phyloP scores from a whole-genome alignment of 1,140 invertebrate species.

The Cydia pomonella region DNA sequence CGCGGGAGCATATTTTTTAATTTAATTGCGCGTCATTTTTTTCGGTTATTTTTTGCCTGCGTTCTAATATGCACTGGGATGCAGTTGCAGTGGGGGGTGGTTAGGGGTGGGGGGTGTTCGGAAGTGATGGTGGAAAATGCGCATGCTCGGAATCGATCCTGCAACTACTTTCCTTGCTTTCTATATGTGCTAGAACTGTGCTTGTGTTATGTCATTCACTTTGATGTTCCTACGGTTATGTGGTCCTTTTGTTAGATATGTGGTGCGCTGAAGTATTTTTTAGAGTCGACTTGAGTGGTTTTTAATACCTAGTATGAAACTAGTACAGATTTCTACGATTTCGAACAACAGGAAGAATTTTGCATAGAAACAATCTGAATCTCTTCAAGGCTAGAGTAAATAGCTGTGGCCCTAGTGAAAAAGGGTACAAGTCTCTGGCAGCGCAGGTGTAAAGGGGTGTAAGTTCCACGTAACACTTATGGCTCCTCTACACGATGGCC shows the following conservation, averaged over 20 bases:
- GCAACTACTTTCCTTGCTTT: constrained; percentile 62
- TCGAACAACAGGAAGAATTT: no score
- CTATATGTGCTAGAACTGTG: constrained; percentile 45
- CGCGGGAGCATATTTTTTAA: background rate
- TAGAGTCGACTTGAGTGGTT: background rate
- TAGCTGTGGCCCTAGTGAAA: no score
- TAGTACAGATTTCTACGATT: background rate
- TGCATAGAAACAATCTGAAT: no score
- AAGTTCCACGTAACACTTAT: no score
- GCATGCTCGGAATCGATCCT: constrained; percentile 72
- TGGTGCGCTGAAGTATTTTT: background rate
- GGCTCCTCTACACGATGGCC: no score
- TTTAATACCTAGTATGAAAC: background rate
- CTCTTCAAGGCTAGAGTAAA: no score
- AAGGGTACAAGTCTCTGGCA: no score
- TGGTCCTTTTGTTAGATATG: background rate
- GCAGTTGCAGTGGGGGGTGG: constrained; percentile 67
- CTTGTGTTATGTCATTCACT: constrained; percentile 77
- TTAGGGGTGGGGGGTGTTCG: constrained; percentile 45
- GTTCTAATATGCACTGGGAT: constrained; percentile 74
- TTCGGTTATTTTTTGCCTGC: constrained; percentile 63
- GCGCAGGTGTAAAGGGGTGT: no score
- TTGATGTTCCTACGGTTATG: constrained; percentile 57
- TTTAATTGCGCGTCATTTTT: constrained; percentile 37
- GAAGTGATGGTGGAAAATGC: constrained; percentile 42